Conservation (phyloP, 2,888 invertebrate genomes). For the Tachina grossa region DNA sequence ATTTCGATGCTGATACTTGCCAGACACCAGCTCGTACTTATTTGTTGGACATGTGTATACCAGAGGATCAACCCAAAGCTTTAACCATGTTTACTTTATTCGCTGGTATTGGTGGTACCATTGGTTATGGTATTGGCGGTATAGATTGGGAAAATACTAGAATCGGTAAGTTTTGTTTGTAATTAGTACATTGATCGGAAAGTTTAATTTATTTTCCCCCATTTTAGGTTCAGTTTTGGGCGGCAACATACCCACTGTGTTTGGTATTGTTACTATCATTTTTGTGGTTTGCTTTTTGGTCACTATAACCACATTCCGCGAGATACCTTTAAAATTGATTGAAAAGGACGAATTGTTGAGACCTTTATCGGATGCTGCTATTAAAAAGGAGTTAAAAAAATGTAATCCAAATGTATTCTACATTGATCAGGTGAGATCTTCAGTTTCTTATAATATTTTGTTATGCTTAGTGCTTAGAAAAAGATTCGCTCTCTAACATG, state of each 20-base stretch:
- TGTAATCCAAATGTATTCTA: constrained; percentile 79
- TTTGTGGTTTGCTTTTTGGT: constrained; percentile 84
- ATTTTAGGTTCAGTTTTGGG: constrained; percentile 82
- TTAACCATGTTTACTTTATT: constrained; percentile 86
- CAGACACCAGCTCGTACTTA: constrained; percentile 87
- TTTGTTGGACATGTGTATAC: constrained; percentile 85
- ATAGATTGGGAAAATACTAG: constrained; percentile 85
- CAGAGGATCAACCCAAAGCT: constrained; percentile 86
- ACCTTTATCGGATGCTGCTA: constrained; percentile 79
- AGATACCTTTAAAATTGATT: constrained; percentile 84
- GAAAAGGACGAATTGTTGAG: constrained; percentile 80
- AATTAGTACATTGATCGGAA: neutral
- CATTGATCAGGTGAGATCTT: constrained; percentile 77
- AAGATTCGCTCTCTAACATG: no score
- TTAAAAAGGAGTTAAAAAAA: constrained; percentile 80
- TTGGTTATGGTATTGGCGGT: constrained; percentile 85
- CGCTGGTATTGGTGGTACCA: constrained; percentile 86
- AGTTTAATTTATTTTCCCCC: neutral
- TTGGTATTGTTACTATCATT: constrained; percentile 85
- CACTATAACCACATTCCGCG: constrained; percentile 85
- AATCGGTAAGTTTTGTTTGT: constrained; percentile 76
- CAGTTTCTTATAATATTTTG: neutral
- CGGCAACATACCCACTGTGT: constrained; percentile 85
- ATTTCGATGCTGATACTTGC: constrained; percentile 87
- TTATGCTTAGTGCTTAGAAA: neutral